Evolutionary conservation across 2,113 vertebrate species (phyloP), one percentile per base, ranked within the genome.

Genomic region (Zingel zingel): DNA sequence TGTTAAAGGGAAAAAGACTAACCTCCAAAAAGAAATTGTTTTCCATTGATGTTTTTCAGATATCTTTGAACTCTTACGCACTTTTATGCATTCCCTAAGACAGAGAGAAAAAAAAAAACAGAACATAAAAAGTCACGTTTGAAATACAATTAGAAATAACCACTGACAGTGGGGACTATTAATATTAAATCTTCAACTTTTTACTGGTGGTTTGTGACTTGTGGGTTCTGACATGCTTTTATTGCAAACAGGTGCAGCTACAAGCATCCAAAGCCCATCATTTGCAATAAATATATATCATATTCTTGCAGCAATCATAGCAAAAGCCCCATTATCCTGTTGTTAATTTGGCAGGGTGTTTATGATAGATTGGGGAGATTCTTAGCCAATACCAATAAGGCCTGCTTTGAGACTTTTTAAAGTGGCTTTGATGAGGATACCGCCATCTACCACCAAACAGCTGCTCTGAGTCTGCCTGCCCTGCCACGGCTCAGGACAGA

Each of bases 31-130:
- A 91, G 8, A 92, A 86, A 81, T 91, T 71, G 76, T 79, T 86
- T 81, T 96, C 95, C 95, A 96, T 96, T 77, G 84, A 62, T 81
- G 72, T 63, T 64, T 89, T 79, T 85, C 77, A 66, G 80, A 65
- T 87, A 75, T 85, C 10, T 6, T 43, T 65, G 50, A 84, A 66
- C 23, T 74, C 77, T 92, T 83, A 91, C 91, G 78, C 86, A 76
- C 83, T 79, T 76, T 88, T 82, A 85, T 86, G 77, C 88, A 93
- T 92, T 86, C 81, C 95, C 94, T 95, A 25, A 57, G 58, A 77
- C 27, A 74, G 36, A 84, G 14, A 62, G 30, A 82, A 15, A 62
- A 30, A 84, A 15, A 62, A 54, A 83, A 54, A 66, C 13, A 0
- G 9, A 43, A 61, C 12, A 66, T 15, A 30, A 18, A 45, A 80